Base-by-base conservation (phyloP, 1,140 invertebrate genomes). In the Onthophagus taurus region DNA sequence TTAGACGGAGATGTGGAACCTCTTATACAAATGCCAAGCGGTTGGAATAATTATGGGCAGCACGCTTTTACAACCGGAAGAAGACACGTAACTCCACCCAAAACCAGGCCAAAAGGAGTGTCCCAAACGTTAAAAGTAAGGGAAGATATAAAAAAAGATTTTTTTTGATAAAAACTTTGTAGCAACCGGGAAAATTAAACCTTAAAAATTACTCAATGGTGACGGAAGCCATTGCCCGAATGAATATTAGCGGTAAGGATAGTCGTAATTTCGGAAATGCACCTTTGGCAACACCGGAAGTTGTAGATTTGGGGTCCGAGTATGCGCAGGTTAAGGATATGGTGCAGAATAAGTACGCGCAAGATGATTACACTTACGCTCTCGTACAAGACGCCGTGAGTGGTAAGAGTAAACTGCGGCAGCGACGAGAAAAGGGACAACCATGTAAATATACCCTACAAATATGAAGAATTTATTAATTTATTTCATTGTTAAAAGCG, bases 131-230 rank as follows among this genome's bases (percentile, higher is more conserved):
- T 88, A 12, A 89, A 89, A 69, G 80, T 83, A 67, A 54, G 45
- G 19, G 9, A 9, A n/a, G n/a, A n/a, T n/a, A n/a, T n/a, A n/a
- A n/a, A 13, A 33, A 17, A 33, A 13, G 13, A 33, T 33, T 14
- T 13, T 12, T 14, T 17, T 17, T 13, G 13, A 33, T 8, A 31
- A 31, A 33, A 33, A 12, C 12, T 57, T 49, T 69, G 69, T 62
- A 82, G 72, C 85, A 89, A 75, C 86, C 87, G 5, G 88, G 88
- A 36, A 91, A 90, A 71, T 71, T 92, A 53, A 89, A 92, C 61
- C 72, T 91, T 68, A 89, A 89, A 63, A 88, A 89, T 61, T 92
- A 83, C 66, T 80, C 85, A 16, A 77, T 89, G 58, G 85, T 92
- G 11, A 88, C 85, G 48, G 85, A 90, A 61, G 87, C 85, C n/a